Conservation (phyloP, 2,113 vertebrate species). For the Poeciliopsis occidentalis region DNA sequence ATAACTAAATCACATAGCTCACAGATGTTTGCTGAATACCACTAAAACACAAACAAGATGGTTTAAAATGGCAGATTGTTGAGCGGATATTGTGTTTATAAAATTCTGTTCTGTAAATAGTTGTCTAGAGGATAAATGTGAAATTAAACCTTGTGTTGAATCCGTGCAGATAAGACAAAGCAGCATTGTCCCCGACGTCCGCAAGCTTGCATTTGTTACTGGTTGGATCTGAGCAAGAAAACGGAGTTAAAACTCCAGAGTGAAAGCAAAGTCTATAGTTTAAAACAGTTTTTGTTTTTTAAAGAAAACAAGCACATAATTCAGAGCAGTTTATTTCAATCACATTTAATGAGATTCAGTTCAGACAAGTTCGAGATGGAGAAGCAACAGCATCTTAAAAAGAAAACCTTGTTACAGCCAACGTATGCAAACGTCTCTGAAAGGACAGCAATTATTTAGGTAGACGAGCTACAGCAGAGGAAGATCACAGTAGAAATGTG, state of each 20-base stretch:
- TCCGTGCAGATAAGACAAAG: background rate
- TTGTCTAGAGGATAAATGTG: constrained; percentile 34
- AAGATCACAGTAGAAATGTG: too few species aligned
- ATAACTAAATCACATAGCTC: constrained; percentile 63
- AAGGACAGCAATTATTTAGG: too few species aligned
- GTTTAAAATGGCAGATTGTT: constrained; percentile 36
- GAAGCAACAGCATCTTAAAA: too few species aligned
- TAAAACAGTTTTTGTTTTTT: background rate
- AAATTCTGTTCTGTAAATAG: constrained; percentile 33
- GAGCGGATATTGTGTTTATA: constrained; percentile 5
- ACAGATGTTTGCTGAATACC: constrained; percentile 69
- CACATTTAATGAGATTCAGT: too few species aligned
- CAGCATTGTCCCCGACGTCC: background rate
- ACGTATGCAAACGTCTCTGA: too few species aligned
- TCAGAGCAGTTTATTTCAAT: too few species aligned
- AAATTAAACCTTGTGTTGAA: constrained; percentile 33
- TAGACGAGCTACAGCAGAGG: too few species aligned
- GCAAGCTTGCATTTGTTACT: background rate
- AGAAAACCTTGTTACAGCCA: too few species aligned
- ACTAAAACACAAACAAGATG: constrained; percentile 34
- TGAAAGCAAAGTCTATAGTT: background rate
- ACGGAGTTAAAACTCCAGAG: background rate
- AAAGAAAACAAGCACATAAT: too few species aligned
- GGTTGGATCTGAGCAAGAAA: background rate
- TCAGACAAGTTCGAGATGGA: too few species aligned